Percentiles rank a stretch among this genome's conserved stretches.
Conservation (phyloP, 2,797 vertebrate genomes). For the Remorina albescens region DNA sequence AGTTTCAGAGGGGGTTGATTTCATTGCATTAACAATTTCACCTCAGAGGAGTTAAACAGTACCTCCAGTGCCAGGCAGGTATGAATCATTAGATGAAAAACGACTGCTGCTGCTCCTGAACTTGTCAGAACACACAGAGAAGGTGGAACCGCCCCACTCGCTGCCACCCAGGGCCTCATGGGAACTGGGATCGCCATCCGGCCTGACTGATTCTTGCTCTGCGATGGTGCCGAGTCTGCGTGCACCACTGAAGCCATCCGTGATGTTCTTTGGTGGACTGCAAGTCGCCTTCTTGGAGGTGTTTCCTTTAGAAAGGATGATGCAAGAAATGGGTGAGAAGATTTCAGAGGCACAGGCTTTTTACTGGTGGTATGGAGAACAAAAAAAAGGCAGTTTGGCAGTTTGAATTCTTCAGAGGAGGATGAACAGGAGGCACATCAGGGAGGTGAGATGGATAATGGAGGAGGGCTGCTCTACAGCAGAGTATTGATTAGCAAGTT, state of each 20-base stretch:
- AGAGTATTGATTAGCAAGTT: slow-evolving; percentile 54
- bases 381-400: no score
- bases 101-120: slow-evolving; percentile 82
- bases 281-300: not conserved
- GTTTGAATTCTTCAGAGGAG: slow-evolving; percentile 53
- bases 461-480: slow-evolving; percentile 40
- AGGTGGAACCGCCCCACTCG: slow-evolving; percentile 79
- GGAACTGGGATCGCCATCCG: slow-evolving; percentile 77
- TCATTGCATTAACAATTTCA: not conserved
- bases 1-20: not conserved
- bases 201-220: slow-evolving; percentile 73
- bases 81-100: slow-evolving; percentile 78
- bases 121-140: slow-evolving; percentile 85
- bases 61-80: slow-evolving; percentile 87
- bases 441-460: slow-evolving; percentile 46
- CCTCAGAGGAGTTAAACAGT: slow-evolving; percentile 57
- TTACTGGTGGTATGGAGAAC: no score
- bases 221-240: slow-evolving; percentile 81
- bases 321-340: not conserved
- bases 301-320: slow-evolving; percentile 23
- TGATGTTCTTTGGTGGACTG: slow-evolving; percentile 11
- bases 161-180: slow-evolving; percentile 78
- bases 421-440: slow-evolving; percentile 42
- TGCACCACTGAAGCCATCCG: slow-evolving; percentile 17
- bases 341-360: not conserved